A percentile compares a stretch with the other conserved stretches of the same genome.
Evolutionary conservation across 2,797 vertebrate genomes (phyloP).

Genomic region (Amphiprion clarkii): DNA sequence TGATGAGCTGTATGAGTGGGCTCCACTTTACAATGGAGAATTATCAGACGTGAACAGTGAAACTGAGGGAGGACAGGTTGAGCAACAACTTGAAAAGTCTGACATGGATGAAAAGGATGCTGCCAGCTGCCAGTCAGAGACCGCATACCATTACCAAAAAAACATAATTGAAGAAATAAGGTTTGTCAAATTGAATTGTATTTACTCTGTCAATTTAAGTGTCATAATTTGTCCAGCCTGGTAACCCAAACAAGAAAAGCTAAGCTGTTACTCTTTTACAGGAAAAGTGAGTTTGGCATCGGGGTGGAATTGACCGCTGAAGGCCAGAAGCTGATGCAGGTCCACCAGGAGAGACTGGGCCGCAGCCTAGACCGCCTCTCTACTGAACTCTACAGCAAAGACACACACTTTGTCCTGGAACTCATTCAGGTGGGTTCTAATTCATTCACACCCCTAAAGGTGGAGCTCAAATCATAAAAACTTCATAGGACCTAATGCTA

Average conservation of each 20-base stretch:
- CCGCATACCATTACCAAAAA: conserved; percentile 53
- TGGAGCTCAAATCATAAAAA: neutral
- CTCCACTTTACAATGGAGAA: conserved; percentile 47
- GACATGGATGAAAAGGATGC: conserved; percentile 37
- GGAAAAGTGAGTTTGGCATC: conserved; percentile 87
- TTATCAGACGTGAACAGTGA: conserved; percentile 48
- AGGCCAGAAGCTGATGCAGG: conserved; percentile 83
- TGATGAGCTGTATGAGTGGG: conserved; percentile 80
- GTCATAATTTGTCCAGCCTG: neutral
- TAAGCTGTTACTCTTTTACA: conserved; percentile 40
- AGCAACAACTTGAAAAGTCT: conserved; percentile 47
- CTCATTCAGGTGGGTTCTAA: conserved; percentile 84
- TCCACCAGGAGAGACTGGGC: conserved; percentile 84
- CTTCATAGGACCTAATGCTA: neutral
- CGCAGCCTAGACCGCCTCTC: conserved; percentile 87
- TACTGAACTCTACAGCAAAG: conserved; percentile 89
- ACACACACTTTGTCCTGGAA: conserved; percentile 89
- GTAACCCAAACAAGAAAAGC: neutral
- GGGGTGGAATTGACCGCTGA: conserved; percentile 84
- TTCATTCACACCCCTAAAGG: neutral
- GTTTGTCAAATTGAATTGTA: conserved; percentile 54
- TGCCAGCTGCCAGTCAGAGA: conserved; percentile 32
- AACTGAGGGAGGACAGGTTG: conserved; percentile 46
- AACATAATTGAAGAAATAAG: conserved; percentile 85
- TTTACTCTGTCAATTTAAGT: neutral